Evolutionary conservation across 2,797 vertebrate species (phyloP), one percentile per base, ranked within the genome.

Genomic region (Novumbra hubbsi): DNA sequence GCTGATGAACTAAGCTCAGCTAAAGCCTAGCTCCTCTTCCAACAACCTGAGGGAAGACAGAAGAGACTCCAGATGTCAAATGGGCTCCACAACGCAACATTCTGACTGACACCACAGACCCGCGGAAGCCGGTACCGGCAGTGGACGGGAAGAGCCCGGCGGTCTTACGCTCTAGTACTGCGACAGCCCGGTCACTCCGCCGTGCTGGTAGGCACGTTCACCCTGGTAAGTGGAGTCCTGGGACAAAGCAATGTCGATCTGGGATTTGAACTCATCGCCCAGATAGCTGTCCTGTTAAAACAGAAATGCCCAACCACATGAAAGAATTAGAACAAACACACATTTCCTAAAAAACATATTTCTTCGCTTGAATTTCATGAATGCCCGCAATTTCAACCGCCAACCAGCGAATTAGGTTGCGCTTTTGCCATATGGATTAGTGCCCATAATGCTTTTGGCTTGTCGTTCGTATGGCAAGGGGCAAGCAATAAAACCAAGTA

Each of bases 141-240:
- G 32, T 32, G 21, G 32, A 55, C 27, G 50, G 19, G 0, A 49
- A n/a, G n/a, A n/a, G n/a, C n/a, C n/a, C n/a, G 70, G 12, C 2
- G 72, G 71, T 87, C 97, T 97, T 92, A 97, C 96, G 91, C 93
- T 95, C 95, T 99, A 99, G 92, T 99, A 99, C 96, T 99, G 98
- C 93, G 98, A 99, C 95, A 99, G 95, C 90, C 98, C 98, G 73
- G 97, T 97, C 94, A 99, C 97, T 81, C 98, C 97, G 73, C 97
- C 97, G 75, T 98, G 98, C 92, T 99, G 98, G 94, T 99, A 99
- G 0, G 98, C 98, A 78, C 98, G 96, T 92, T 99, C 98, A 52
- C 98, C 98, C 93, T 99, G 98, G 94, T 99, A 99, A 19, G 98
- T 99, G 12, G 98, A 99, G 90, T 99, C 98, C 92, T 99, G 98